These are phyloP conservation scores for Eclectus roratus DNA, from an alignment of 2,113 vertebrate species.

Conservation along the genomic window DNA sequence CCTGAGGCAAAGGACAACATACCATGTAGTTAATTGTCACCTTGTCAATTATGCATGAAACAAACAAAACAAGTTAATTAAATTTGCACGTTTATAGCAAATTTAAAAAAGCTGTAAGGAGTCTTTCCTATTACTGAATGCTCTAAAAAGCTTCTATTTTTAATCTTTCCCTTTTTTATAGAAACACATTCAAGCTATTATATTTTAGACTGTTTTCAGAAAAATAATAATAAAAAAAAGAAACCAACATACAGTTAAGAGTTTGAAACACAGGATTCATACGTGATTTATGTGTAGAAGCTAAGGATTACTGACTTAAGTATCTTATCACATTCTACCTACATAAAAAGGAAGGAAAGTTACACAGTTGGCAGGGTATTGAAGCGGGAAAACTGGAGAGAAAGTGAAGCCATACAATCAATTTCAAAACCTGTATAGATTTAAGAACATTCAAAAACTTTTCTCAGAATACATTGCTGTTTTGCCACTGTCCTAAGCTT, in stretches of 20 bases:
- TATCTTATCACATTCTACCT: neutral
- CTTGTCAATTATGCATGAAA: slow-evolving; percentile 47
- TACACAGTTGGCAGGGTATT: neutral
- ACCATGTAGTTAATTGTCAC: slow-evolving; percentile 29
- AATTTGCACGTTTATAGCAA: neutral
- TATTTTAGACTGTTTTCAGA: neutral
- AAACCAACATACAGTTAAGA: neutral
- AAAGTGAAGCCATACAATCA: neutral
- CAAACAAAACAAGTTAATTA: slow-evolving; percentile 28
- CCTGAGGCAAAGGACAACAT: slow-evolving; percentile 36
- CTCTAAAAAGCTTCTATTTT: neutral
- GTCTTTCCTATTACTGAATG: neutral
- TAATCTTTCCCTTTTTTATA: neutral
- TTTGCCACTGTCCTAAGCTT: neutral
- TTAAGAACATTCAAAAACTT: neutral
- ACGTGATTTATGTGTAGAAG: neutral
- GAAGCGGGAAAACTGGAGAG: neutral
- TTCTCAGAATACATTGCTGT: fast-evolving
- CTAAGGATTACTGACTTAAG: neutral
- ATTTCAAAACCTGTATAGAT: neutral
- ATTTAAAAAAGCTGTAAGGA: neutral
- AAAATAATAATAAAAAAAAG: neutral
- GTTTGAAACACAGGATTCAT: neutral
- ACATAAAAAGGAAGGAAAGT: neutral
- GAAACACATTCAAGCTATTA: neutral